Percentiles rank a stretch among this genome's conserved stretches.
Evolutionary conservation across 2,888 invertebrate genomes (phyloP).

Genomic region (Andrena trimmerana): DNA sequence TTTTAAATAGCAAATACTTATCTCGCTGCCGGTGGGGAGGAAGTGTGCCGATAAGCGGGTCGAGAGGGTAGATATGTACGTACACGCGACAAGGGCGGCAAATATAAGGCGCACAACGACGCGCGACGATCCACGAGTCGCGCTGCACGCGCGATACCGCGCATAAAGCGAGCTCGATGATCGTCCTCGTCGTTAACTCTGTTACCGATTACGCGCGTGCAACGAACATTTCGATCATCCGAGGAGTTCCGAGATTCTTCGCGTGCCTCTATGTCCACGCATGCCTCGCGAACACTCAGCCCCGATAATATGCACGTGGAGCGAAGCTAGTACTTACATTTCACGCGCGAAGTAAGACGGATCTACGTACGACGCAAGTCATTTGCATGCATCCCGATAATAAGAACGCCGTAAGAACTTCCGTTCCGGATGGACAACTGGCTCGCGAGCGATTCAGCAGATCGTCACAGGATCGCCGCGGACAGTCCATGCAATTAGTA

Average conservation of each 20-base stretch:
- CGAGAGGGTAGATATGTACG: conserved; percentile 63
- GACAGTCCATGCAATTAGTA: conserved; percentile 54
- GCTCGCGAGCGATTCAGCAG: conserved; percentile 40
- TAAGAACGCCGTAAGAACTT: conserved; percentile 64
- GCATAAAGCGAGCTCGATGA: not conserved
- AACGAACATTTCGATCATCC: not conserved
- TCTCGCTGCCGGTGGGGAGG: conserved; percentile 59
- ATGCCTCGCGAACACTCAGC: not conserved
- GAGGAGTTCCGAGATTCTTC: conserved; percentile 8
- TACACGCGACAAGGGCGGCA: conserved; percentile 51
- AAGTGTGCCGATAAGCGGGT: conserved; percentile 66
- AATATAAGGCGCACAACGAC: conserved; percentile 49
- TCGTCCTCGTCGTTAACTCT: not conserved
- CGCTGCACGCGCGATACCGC: not conserved
- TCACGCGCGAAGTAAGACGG: not conserved
- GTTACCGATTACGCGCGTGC: not conserved
- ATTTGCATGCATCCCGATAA: conserved; percentile 62
- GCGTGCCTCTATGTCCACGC: conserved; percentile 3
- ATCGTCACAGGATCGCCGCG: conserved; percentile 24
- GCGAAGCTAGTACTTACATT: not conserved
- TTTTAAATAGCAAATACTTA: conserved; percentile 84
- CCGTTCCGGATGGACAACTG: conserved; percentile 19
- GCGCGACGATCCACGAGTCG: conserved; percentile 26
- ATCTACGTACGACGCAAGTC: conserved; percentile 20
- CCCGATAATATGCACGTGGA: not conserved